These are phyloP conservation scores for Plectrocnemia conspersa DNA, from an alignment of 1,140 invertebrate genomes.

Conservation along the genomic window DNA sequence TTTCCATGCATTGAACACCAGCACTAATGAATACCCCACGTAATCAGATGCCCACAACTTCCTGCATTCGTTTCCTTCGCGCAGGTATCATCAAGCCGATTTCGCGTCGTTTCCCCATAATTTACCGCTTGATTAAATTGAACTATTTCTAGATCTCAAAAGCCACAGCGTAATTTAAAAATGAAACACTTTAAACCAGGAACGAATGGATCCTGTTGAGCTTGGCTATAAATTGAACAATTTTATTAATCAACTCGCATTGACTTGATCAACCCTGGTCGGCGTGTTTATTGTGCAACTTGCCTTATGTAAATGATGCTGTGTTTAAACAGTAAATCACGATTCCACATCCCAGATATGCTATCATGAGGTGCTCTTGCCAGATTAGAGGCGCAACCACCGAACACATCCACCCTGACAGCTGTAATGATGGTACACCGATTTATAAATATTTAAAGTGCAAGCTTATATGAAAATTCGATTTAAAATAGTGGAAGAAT, in stretches of 20 bases:
- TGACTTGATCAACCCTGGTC: too few species aligned
- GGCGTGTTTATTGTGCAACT: background rate
- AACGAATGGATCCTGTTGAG: too few species aligned
- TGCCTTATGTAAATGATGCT: constrained; percentile 10
- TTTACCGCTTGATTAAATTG: too few species aligned
- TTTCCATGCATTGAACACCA: constrained; percentile 18
- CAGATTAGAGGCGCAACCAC: constrained; percentile 9
- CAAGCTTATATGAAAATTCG: too few species aligned
- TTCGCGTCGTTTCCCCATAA: too few species aligned
- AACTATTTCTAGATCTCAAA: too few species aligned
- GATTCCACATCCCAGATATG: constrained; percentile 12
- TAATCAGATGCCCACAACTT: constrained; percentile 17
- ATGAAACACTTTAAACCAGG: too few species aligned
- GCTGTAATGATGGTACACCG: background rate
- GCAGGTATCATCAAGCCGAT: background rate
- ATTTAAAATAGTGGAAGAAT: too few species aligned
- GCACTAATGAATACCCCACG: constrained; percentile 17
- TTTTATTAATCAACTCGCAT: too few species aligned
- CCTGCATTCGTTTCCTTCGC: constrained; percentile 14
- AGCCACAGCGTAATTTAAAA: too few species aligned
- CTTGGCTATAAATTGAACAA: too few species aligned
- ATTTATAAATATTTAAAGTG: constrained; percentile 2
- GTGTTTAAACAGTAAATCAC: constrained; percentile 18
- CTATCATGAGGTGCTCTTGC: constrained; percentile 6
- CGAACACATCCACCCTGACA: constrained; percentile 2